phyloP scores from a whole-genome alignment of 2,797 vertebrate species.

The Microhierax caerulescens region DNA sequence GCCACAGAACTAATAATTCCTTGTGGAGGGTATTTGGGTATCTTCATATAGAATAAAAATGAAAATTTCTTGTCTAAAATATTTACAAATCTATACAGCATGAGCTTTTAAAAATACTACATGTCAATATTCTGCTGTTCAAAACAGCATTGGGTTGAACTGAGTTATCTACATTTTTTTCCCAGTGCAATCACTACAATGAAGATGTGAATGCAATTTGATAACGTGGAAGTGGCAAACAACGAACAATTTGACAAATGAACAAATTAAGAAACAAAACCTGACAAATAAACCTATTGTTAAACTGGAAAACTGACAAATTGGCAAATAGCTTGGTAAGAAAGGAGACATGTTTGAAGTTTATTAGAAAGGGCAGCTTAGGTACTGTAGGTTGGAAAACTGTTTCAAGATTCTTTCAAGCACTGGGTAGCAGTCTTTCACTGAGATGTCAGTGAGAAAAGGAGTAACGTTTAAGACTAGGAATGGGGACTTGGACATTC shows the following conservation, averaged over 20 bases:
- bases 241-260: constrained; percentile 40
- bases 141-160: neutral
- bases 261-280: constrained; percentile 27
- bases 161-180: neutral
- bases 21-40: neutral
- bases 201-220: neutral
- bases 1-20: neutral
- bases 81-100: neutral
- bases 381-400: neutral
- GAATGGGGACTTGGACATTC: neutral
- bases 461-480: neutral
- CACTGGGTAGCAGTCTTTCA: neutral
- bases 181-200: neutral
- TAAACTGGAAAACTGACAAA: constrained; percentile 5
- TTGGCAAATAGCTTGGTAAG: neutral
- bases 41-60: neutral
- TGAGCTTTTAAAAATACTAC: neutral
- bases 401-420: neutral
- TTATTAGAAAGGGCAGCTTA: neutral
- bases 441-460: neutral
- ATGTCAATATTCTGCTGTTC: neutral
- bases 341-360: neutral
- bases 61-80: neutral
- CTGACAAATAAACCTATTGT: constrained; percentile 1
- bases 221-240: neutral